Evolutionary conservation across 2,888 invertebrate genomes (phyloP).

Genomic region (Pheosia tremula): DNA sequence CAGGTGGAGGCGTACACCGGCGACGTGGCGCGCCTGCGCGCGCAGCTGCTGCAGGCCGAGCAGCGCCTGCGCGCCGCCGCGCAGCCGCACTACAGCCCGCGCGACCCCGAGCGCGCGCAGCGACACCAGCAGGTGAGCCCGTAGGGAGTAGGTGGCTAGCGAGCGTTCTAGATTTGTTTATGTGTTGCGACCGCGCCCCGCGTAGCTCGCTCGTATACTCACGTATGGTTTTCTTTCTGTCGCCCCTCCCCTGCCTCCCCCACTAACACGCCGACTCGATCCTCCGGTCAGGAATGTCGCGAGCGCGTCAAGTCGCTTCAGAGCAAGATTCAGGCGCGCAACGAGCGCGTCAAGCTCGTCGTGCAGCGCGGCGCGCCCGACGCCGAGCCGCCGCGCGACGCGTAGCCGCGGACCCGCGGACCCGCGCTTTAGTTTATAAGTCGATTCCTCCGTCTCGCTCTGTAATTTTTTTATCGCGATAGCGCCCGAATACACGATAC

Average conservation of each 20-base stretch:
- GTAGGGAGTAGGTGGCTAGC: slow-evolving; percentile 65
- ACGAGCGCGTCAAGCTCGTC: slow-evolving; percentile 94
- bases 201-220: slow-evolving; percentile 50
- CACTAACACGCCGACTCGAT: slow-evolving; percentile 73
- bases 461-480: slow-evolving; percentile 63
- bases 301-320: slow-evolving; percentile 94
- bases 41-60: slow-evolving; percentile 93
- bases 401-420: slow-evolving; percentile 67
- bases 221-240: slow-evolving; percentile 75
- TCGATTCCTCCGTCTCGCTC: slow-evolving; percentile 62
- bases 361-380: slow-evolving; percentile 95
- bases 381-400: slow-evolving; percentile 88
- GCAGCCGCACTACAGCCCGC: slow-evolving; percentile 92
- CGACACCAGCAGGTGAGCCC: slow-evolving; percentile 94
- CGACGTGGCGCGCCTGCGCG: slow-evolving; percentile 93
- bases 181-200: slow-evolving; percentile 40
- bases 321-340: slow-evolving; percentile 93
- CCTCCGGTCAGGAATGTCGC: slow-evolving; percentile 89
- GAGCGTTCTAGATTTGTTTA: slow-evolving; percentile 74
- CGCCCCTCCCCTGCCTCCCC: slow-evolving; percentile 65
- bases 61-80: slow-evolving; percentile 93
- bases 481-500: slow-evolving; percentile 72
- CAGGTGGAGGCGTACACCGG: slow-evolving; percentile 95
- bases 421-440: slow-evolving; percentile 57
- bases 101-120: slow-evolving; percentile 92